phyloP scores from a whole-genome alignment of 1,140 invertebrate genomes.

The Drosophila truncata region DNA sequence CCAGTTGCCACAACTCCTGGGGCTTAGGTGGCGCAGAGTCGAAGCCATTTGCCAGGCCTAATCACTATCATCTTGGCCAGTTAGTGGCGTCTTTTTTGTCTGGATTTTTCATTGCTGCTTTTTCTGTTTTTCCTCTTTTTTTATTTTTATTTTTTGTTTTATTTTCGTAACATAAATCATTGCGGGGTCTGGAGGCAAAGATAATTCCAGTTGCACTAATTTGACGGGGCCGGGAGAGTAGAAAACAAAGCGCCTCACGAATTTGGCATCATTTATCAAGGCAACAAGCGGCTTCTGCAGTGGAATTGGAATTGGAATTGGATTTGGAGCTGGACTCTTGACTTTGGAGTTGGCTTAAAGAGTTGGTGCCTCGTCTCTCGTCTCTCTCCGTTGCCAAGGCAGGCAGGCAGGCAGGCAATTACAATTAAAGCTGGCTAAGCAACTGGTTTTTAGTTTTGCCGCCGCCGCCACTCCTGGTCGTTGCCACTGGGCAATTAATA shows the following conservation, averaged over 20 bases:
- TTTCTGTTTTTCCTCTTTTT: not conserved
- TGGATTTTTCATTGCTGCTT: not conserved
- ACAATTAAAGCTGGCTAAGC: constrained; percentile 51
- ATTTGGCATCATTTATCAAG: constrained; percentile 79
- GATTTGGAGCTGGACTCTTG: constrained; percentile 24
- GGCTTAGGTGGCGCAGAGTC: constrained; percentile 22
- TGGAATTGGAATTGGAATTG: constrained; percentile 41
- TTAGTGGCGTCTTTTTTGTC: constrained; percentile 12
- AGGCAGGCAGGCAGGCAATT: constrained; percentile 47
- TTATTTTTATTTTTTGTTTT: not conserved
- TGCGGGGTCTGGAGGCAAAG: constrained; percentile 12
- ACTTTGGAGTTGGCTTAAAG: constrained; percentile 22
- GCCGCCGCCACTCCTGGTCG: constrained; percentile 19
- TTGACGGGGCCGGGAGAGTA: constrained; percentile 51
- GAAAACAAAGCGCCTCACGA: constrained; percentile 77
- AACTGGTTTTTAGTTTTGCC: constrained; percentile 45
- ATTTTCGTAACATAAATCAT: constrained; percentile 67
- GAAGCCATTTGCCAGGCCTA: constrained; percentile 43
- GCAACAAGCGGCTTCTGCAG: constrained; percentile 33
- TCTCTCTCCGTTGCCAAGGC: too few species aligned
- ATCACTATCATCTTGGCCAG: constrained; percentile 44
- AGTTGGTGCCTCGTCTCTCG: not conserved
- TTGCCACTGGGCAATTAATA: constrained; percentile 67
- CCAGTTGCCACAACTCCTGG: constrained; percentile 26
- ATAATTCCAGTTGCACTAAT: constrained; percentile 60